Base-by-base conservation (phyloP, 2,113 vertebrate species). In the Opisthocomus hoazin region DNA sequence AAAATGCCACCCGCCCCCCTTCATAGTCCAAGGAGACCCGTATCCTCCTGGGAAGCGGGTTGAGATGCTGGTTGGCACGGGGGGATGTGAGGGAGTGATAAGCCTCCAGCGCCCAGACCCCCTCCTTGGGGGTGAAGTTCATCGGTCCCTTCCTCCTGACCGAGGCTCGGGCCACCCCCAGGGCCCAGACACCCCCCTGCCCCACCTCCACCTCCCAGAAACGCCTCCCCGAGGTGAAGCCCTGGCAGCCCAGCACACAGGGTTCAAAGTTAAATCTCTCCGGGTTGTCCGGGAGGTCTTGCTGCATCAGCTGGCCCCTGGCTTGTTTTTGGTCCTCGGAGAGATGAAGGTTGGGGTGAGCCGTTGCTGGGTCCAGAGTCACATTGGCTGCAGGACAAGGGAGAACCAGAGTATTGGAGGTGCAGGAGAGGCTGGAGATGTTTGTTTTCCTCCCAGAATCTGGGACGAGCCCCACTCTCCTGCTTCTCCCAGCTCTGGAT, bases 181-280 rank as follows among this genome's bases (percentile, higher is more conserved):
- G 56, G 37, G 94, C 98, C 98, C 98, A 98, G 16, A 98, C 98
- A 0, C 97, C 96, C 76, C 98, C 98, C 27, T 96, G 97, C 11
- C 98, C 98, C 34, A 98, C 98, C 45, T 98, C 98, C 92, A 98
- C 97, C 63, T 98, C 98, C 98, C 98, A 99, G 75, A 98, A 98
- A 79, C 94, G 97, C 37, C 97, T 96, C 34, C 98, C 98, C 1
- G 95, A 66, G 89, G 71, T 37, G 64, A 98, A 97, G 75, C 96
- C 94, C 8, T 98, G 96, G n/a, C 97, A 97, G 29, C 93, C 97
- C 96, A 98, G 69, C 53, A 98, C 97, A 20, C 98, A 98, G 37
- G 97, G 96, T 56, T 98, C 96, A 1, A 96, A 96, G 74, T 98
- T 95, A 22, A 98, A 98, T 21, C 96, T 93, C 63, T 96, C 94